Evolutionary conservation across 2,797 vertebrate species (phyloP), one percentile per base, ranked within the genome.

Genomic region (Darevskia mixta): DNA sequence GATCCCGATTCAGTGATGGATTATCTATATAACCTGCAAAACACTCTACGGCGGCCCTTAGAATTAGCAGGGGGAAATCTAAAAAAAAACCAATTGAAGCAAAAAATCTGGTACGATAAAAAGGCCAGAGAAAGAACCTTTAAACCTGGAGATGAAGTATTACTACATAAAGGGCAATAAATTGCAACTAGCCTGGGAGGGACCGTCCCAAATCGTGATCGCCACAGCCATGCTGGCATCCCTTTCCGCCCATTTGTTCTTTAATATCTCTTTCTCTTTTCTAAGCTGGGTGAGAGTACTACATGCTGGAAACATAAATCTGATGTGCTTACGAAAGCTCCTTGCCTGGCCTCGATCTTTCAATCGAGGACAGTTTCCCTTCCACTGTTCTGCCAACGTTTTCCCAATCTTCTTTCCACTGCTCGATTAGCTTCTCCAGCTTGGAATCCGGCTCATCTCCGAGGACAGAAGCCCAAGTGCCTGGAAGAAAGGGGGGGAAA

Each of bases 341-440:
- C 1, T 4, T 29, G 25, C 41, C 17, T 20, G 49, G 1, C 4
- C 23, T 29, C 8, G 35, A 23, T 6, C 17, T 72, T 25, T 6
- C 11, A 9, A 72, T 1, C 20, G 27, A 20, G 0, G 8, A 0
- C 0, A 32, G n/a, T 13, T 72, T 13, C 4, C 32, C 29, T 32
- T 32, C 29, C 15, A 5, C n/a, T 13, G n/a, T n/a, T 5, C n/a
- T 72, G 69, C 69, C 15, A 20, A 13, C 2, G 35, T 27, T 25
- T 11, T 2, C 1, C 2, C 6, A 3, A 3, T 25, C 13, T 2
- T 64, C 5, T 3, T 73, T 5, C n/a, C 1, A 5, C 20, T 13
- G 45, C 1, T 84, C 0, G 5, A 8, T 3, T 4, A 38, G 15
- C 11, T 38, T 1, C 3, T 10, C 23, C 20, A 35, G 11, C 23